Conservation (phyloP, 2,797 vertebrate genomes). For the Chaetophractus vellerosus region DNA sequence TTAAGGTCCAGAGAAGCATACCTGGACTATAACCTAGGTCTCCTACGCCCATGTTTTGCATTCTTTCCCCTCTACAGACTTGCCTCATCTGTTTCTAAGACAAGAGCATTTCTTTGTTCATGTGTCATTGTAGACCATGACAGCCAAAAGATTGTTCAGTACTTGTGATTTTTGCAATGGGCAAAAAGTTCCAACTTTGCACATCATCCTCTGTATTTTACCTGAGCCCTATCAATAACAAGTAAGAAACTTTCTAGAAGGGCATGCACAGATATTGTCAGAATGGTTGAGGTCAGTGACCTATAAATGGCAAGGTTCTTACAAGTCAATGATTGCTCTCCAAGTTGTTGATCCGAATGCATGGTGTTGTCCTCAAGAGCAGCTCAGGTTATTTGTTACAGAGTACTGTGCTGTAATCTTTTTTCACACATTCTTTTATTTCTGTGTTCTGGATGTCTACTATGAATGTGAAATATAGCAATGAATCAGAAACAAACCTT, state of each 20-base stretch:
- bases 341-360: not conserved
- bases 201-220: not conserved
- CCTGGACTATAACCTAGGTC: not conserved
- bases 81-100: not conserved
- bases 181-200: not conserved
- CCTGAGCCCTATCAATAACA: not conserved
- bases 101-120: not conserved
- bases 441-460: not conserved
- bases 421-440: constrained; percentile 6
- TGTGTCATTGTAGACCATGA: not conserved
- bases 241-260: not conserved
- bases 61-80: not conserved
- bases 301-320: not conserved
- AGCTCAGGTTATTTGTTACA: not conserved
- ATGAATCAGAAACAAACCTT: not conserved
- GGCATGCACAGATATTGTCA: not conserved
- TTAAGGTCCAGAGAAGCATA: not conserved
- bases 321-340: not conserved
- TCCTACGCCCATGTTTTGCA: too few relatives aligned
- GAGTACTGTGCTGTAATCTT: not conserved
- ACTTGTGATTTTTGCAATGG: not conserved
- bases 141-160: not conserved
- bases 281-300: not conserved
- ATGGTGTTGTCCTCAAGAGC: not conserved
- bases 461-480: not conserved